Evolutionary conservation across 2,888 invertebrate species (phyloP).

Genomic region (Allygus modestus): DNA sequence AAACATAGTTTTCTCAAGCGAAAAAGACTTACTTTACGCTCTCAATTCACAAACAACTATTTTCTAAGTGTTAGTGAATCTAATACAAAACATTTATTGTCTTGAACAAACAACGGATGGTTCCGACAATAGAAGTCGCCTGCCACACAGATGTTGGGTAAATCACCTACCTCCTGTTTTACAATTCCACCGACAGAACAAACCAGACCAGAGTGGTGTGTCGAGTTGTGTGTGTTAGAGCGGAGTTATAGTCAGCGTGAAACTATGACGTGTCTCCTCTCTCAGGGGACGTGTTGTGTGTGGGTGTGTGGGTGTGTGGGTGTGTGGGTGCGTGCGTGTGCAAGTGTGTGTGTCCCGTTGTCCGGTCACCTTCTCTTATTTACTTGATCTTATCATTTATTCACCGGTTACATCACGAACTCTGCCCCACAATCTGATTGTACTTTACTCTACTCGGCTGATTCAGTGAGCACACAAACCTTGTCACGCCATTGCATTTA

Average conservation of each 20-base stretch:
- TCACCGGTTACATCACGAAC: constrained; percentile 10
- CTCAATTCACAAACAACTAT: no score
- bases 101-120: no score
- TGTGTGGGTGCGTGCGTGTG: background rate
- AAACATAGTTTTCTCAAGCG: no score
- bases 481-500: constrained; percentile 21
- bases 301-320: no score
- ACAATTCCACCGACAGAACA: background rate
- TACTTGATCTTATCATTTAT: constrained; percentile 32
- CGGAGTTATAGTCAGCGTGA: background rate
- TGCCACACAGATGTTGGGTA: background rate
- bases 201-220: background rate
- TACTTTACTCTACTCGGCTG: background rate
- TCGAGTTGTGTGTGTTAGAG: background rate
- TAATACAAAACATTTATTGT: no score
- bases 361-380: constrained; percentile 12
- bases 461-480: constrained; percentile 19
- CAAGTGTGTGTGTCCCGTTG: background rate
- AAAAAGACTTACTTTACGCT: no score
- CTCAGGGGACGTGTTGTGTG: background rate
- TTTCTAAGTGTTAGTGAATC: no score
- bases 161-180: background rate
- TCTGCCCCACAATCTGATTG: constrained; percentile 21
- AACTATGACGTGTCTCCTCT: background rate
- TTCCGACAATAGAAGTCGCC: no score